Conservation (phyloP, 2,888 invertebrate species). For the Eilema sororculum region DNA sequence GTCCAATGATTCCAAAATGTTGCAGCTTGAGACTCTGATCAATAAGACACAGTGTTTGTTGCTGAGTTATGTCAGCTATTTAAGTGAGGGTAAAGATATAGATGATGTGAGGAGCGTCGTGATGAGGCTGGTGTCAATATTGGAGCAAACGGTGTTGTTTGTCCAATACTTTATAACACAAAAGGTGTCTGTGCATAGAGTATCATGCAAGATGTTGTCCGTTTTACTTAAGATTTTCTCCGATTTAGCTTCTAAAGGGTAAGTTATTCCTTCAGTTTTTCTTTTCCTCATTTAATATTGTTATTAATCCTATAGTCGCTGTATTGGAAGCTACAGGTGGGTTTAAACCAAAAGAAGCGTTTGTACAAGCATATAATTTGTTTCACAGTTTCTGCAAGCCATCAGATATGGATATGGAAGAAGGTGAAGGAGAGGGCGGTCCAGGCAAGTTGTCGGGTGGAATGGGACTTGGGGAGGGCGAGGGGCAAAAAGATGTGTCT, state of each 20-base stretch:
- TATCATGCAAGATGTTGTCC: constrained; percentile 93
- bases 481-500: constrained; percentile 97
- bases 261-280: constrained; percentile 69
- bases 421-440: constrained; percentile 89
- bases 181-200: constrained; percentile 92
- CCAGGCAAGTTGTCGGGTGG: constrained; percentile 89
- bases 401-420: constrained; percentile 92
- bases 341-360: background rate
- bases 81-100: constrained; percentile 60
- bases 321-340: background rate
- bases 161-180: constrained; percentile 93
- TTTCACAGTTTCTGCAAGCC: constrained; percentile 95
- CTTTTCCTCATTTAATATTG: background rate
- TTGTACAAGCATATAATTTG: background rate
- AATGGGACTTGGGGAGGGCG: constrained; percentile 96
- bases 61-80: constrained; percentile 74
- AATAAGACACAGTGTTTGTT: constrained; percentile 75
- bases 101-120: constrained; percentile 70
- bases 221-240: constrained; percentile 94
- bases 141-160: constrained; percentile 92
- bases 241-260: constrained; percentile 91
- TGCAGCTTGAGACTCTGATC: constrained; percentile 86
- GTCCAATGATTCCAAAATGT: constrained; percentile 85
- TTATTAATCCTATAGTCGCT: background rate
- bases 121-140: constrained; percentile 88